Evolutionary conservation across 2,797 vertebrate species (phyloP).

Genomic region (Oryzias sinensis): DNA sequence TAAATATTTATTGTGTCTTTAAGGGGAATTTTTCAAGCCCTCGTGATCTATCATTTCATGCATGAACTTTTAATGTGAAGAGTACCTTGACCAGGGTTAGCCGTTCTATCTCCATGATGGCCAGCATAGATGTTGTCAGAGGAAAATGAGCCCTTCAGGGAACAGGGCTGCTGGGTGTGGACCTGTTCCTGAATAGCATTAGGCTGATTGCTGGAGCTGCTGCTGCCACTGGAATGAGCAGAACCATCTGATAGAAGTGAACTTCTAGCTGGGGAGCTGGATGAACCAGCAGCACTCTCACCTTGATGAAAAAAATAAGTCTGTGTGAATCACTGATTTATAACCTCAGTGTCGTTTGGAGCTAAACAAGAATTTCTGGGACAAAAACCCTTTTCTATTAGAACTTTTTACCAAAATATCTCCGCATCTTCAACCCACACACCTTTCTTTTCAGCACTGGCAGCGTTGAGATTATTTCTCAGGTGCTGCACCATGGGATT

Average conservation of each 20-base stretch:
- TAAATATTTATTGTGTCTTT: slow-evolving; percentile 1
- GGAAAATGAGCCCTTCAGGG: slow-evolving; percentile 93
- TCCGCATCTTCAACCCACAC: slow-evolving; percentile 22
- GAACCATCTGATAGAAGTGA: slow-evolving; percentile 70
- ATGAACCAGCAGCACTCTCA: slow-evolving; percentile 70
- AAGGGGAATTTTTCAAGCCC: slow-evolving; percentile 7
- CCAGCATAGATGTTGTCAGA: slow-evolving; percentile 93
- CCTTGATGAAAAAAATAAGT: slow-evolving; percentile 44
- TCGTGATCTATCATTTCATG: background rate
- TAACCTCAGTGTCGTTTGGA: background rate
- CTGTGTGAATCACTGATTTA: slow-evolving; percentile 32
- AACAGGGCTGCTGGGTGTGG: slow-evolving; percentile 97
- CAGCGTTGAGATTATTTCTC: slow-evolving; percentile 85
- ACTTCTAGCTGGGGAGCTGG: slow-evolving; percentile 83
- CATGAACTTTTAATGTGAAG: slow-evolving; percentile 10
- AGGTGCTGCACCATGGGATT: slow-evolving; percentile 96
- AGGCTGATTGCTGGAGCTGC: slow-evolving; percentile 64
- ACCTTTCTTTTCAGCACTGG: slow-evolving; percentile 80
- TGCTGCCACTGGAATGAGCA: slow-evolving; percentile 70
- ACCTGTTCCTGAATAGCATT: slow-evolving; percentile 80
- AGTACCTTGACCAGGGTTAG: slow-evolving; percentile 89
- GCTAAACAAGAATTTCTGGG: too few relatives aligned
- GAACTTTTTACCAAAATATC: slow-evolving; percentile 17
- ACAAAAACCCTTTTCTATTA: too few relatives aligned
- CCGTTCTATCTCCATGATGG: slow-evolving; percentile 80